These are phyloP conservation scores for Idaea straminata DNA, from an alignment of 2,888 invertebrate genomes.

Conservation along the genomic window DNA sequence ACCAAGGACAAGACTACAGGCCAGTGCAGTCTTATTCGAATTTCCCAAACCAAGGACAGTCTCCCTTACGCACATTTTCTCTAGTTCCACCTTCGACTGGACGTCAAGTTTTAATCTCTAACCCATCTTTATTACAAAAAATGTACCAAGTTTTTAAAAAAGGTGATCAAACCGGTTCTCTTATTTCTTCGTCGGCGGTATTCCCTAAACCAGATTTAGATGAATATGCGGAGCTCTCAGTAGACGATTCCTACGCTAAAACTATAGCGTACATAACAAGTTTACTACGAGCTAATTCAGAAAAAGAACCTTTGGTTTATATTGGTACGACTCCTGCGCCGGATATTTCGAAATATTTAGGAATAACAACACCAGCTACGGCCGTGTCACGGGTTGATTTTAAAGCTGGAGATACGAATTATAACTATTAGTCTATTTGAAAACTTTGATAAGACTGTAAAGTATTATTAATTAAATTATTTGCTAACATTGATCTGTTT, in stretches of 20 bases:
- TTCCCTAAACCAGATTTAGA: constrained; percentile 1
- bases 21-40: not conserved
- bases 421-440: constrained; percentile 41
- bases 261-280: constrained; percentile 1
- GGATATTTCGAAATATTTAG: constrained; percentile 21
- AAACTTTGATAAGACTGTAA: constrained; percentile 3
- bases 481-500: constrained; percentile 6
- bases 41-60: not conserved
- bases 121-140: not conserved
- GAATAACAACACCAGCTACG: constrained; percentile 32
- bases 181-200: not conserved
- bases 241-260: not conserved
- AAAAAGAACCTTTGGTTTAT: constrained; percentile 7
- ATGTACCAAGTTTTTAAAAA: not conserved
- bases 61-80: not conserved
- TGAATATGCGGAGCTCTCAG: not conserved
- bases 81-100: not conserved
- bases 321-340: constrained; percentile 9
- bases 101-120: not conserved
- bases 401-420: constrained; percentile 70
- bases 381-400: constrained; percentile 79
- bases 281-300: constrained; percentile 7
- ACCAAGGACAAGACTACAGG: not conserved
- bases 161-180: not conserved
- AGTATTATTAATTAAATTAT: constrained; percentile 7